Conservation (phyloP, 2,797 vertebrate species). For the Neoniphon sammara region DNA sequence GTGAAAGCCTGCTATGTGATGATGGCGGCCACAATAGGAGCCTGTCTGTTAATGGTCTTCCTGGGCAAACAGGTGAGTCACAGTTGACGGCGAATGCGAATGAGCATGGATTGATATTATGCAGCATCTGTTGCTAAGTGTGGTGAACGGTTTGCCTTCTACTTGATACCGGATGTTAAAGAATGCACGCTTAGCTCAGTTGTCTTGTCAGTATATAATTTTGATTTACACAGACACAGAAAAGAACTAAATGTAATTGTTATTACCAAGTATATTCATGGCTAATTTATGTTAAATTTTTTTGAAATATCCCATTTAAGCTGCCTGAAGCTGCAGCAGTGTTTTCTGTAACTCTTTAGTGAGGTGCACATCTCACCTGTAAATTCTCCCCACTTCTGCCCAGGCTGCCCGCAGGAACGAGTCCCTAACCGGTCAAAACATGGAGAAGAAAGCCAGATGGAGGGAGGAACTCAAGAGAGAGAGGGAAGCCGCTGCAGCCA, state of each 20-base stretch:
- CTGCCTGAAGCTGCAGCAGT: too few relatives aligned
- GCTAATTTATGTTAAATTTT: too few relatives aligned
- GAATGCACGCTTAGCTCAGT: too few relatives aligned
- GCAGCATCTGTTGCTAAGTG: not conserved
- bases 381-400: conserved; percentile 8
- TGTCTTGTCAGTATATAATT: too few relatives aligned
- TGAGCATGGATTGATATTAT: not conserved
- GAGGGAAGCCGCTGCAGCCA: conserved; percentile 24
- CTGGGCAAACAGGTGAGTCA: conserved; percentile 90
- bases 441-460: conserved; percentile 89
- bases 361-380: not conserved
- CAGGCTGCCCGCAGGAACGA: conserved; percentile 86
- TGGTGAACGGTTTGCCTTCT: not conserved
- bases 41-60: conserved; percentile 84
- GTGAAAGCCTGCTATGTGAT: conserved; percentile 89
- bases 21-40: conserved; percentile 84
- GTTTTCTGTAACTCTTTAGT: too few relatives aligned
- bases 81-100: not conserved
- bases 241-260: too few relatives aligned
- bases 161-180: too few relatives aligned
- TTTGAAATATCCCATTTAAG: too few relatives aligned
- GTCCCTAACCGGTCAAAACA: conserved; percentile 81
- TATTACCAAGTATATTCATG: too few relatives aligned
- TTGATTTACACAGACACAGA: too few relatives aligned
- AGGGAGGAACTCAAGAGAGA: conserved; percentile 77